Evolutionary conservation across 2,797 vertebrate genomes (phyloP), one percentile per base, ranked within the genome.

Genomic region (Adrianichthys oophorus): DNA sequence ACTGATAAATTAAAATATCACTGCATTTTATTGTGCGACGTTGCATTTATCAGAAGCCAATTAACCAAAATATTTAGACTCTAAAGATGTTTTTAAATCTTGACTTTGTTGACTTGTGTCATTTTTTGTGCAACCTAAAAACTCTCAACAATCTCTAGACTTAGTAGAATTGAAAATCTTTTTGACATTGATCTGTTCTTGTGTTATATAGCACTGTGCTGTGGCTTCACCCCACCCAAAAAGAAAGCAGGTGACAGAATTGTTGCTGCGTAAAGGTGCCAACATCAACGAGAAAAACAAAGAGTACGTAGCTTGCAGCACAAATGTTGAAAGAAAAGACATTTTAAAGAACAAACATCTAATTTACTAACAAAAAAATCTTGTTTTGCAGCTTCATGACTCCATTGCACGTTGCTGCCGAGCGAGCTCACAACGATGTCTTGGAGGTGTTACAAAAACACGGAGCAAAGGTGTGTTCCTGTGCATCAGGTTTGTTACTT

Each of bases 241-340:
- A 80, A 90, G 96, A 72, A 99, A 98, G 69, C 97, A 99, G 85
- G 95, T 98, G 75, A 95, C 96, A 0, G 97, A 99, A 73, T 74
- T 98, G 29, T 75, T 99, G 73, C 93, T 99, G 56, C 93, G 97
- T 70, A 99, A 99, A 92, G 96, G 96, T 70, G 96, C 96, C 69
- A 98, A 95, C 65, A 95, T 98, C 75, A 97, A 99, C 1, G 97
- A 98, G 81, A 99, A 99, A 85, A 99, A 98, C 87, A 98, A 99
- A 91, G 97, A 98, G 97, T 99, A 88, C 73, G 96, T 93, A 37
- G 10, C 32, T 4, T 37, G 5, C 3, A 37, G 8, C 12, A 2
- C 32, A 37, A 37, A 10, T 37, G 10, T 37, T 37, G 32, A 37
- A 4, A 13, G 32, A 37, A 37, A 37, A 37, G 2, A 37, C 10